A percentile compares a stretch with the other conserved stretches of the same genome.
These are phyloP conservation scores for Vollenhovia emeryi DNA, from an alignment of 1,140 invertebrate species.

Conservation along the genomic window DNA sequence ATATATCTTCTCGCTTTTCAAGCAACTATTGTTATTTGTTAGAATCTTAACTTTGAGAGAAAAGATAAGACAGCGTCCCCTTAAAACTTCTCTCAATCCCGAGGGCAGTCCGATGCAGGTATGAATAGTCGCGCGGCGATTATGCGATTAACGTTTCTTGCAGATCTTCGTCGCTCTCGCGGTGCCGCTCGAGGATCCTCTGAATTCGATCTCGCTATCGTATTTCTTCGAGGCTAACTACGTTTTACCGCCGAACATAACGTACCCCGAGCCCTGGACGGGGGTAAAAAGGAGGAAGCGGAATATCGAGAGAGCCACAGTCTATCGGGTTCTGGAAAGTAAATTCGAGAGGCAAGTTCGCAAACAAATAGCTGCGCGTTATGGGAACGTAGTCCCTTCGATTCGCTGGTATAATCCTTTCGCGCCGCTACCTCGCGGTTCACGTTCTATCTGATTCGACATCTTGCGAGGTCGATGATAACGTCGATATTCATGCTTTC, in stretches of 20 bases:
- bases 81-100: neutral
- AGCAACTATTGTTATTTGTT: neutral
- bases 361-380: neutral
- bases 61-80: neutral
- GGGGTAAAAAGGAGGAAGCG: slow-evolving; percentile 71
- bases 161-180: slow-evolving; percentile 89
- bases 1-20: neutral
- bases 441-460: neutral
- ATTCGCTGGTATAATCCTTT: neutral
- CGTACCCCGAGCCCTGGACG: slow-evolving; percentile 69
- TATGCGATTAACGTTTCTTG: slow-evolving; percentile 39
- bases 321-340: slow-evolving; percentile 79
- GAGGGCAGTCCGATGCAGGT: neutral
- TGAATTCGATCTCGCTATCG: slow-evolving; percentile 89
- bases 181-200: slow-evolving; percentile 89
- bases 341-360: slow-evolving; percentile 80
- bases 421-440: neutral
- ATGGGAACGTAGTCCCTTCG: neutral
- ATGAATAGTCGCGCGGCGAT: neutral
- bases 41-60: neutral
- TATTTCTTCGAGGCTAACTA: slow-evolving; percentile 92
- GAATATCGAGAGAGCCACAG: slow-evolving; percentile 77
- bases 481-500: neutral
- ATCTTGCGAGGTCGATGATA: neutral
- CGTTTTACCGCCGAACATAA: slow-evolving; percentile 84